phyloP scores from a whole-genome alignment of 2,888 invertebrate species.

The Noctua janthe region DNA sequence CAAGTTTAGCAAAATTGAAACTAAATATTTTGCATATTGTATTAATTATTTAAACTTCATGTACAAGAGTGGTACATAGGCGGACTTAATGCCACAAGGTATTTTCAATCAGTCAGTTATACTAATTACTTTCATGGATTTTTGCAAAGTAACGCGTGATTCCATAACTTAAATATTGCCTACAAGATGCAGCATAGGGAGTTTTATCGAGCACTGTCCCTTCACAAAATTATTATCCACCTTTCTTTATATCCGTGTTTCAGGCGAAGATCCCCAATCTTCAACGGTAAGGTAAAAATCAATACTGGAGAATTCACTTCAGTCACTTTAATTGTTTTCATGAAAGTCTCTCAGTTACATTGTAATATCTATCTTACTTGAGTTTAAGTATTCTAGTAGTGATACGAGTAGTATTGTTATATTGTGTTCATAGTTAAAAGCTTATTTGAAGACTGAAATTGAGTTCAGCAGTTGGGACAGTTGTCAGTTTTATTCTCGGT shows the following conservation, averaged over 20 bases:
- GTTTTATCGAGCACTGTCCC: too few relatives aligned
- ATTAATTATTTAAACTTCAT: too few relatives aligned
- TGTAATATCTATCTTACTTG: conserved; percentile 23
- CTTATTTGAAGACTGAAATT: neutral
- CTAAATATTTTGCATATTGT: too few relatives aligned
- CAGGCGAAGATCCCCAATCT: conserved; percentile 37
- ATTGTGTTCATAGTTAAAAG: conserved; percentile 4
- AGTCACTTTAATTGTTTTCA: conserved; percentile 56
- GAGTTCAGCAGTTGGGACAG: neutral
- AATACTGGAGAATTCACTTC: conserved; percentile 45
- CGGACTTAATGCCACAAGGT: too few relatives aligned
- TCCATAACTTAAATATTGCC: too few relatives aligned
- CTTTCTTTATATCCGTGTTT: conserved; percentile 42
- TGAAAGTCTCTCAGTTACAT: conserved; percentile 13
- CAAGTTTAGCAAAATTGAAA: too few relatives aligned
- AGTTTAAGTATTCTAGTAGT: conserved; percentile 4
- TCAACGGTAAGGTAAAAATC: conserved; percentile 58
- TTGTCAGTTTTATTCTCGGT: neutral
- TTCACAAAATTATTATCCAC: neutral
- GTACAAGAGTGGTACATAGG: too few relatives aligned
- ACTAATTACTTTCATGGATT: too few relatives aligned
- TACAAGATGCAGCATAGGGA: too few relatives aligned
- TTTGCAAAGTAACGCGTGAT: too few relatives aligned
- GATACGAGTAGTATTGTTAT: neutral
- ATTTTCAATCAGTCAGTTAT: too few relatives aligned